A percentile compares a stretch with the other conserved stretches of the same genome.
These are phyloP conservation scores for Sylvilagus floridanus DNA, from an alignment of 2,797 vertebrate species.

Conservation along the genomic window DNA sequence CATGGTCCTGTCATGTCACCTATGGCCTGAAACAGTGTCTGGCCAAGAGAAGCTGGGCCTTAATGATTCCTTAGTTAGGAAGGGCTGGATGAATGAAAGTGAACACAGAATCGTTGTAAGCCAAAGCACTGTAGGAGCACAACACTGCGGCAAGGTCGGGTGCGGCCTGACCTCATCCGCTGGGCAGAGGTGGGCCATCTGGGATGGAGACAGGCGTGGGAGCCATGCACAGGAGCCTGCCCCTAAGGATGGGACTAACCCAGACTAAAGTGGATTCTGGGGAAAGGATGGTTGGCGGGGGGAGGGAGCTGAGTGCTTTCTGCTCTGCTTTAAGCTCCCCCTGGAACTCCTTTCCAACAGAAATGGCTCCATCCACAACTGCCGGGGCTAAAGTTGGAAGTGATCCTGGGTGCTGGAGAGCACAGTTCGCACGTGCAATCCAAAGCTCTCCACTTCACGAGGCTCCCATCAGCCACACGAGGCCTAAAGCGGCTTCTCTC, in stretches of 20 bases:
- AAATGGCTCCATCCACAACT: not conserved
- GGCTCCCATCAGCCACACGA: not conserved
- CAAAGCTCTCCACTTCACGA: not conserved
- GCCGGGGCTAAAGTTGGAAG: slow-evolving; percentile 52
- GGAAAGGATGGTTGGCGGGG: not conserved
- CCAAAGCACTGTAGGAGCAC: slow-evolving; percentile 77
- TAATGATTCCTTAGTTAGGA: not conserved
- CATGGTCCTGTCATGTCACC: not conserved
- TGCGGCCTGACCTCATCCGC: slow-evolving; percentile 81
- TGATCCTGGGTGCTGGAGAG: not conserved
- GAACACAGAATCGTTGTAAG: not conserved
- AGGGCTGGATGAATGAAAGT: not conserved
- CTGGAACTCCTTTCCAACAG: slow-evolving; percentile 42
- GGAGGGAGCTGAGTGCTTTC: not conserved
- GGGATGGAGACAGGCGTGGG: slow-evolving; percentile 66
- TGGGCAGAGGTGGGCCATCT: slow-evolving; percentile 71
- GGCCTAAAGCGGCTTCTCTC: slow-evolving; percentile 11
- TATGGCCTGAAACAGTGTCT: not conserved
- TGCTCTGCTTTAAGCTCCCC: slow-evolving; percentile 16
- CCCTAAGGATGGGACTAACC: slow-evolving; percentile 1
- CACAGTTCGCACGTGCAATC: not conserved
- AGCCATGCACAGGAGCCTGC: slow-evolving; percentile 60
- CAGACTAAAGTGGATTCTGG: slow-evolving; percentile 8
- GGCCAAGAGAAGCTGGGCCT: not conserved
- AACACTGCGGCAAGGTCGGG: slow-evolving; percentile 70